Base-by-base conservation (phyloP, 2,888 invertebrate genomes). In the Tortrix viridana region DNA sequence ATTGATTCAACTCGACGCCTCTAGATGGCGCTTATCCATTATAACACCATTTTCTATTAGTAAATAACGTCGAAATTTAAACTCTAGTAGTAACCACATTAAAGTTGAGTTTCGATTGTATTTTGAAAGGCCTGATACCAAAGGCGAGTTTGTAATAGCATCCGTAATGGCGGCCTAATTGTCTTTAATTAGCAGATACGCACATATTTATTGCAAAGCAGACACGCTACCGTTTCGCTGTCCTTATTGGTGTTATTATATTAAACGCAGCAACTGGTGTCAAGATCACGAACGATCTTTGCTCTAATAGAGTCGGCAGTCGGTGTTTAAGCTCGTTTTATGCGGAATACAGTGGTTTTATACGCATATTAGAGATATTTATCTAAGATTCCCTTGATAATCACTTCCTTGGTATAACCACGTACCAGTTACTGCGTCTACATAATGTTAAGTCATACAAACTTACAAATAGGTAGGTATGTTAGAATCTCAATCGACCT, bases 151-250 rank as follows among this genome's bases (percentile, higher is more conserved):
- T 63, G 71, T 71, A 72, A 67, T 71, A 71, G 73, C 71, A 65
- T 60, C 66, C 44, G 70, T 81, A 80, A 79, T 79, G 70, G 72
- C 66, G 60, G 65, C 69, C 50, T 67, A 67, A 67, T 65, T 62
- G 63, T 50, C 53, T 63, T 65, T 80, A 81, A 82, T 84, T 81
- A 79, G 74, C 71, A 72, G 75, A 75, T 77, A 76, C 72, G 66
- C 67, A 66, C 71, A 71, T 78, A 76, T 76, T 76, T 74, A 74
- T 72, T 68, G 70, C 64, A 54, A 65, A 64, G 59, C 53, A 65
- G 70, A 69, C 70, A 59, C 69, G 73, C 75, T 74, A 76, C 76
- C 67, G 74, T 75, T 73, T 72, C 53, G 69, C 54, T 46, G 68
- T 64, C 56, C 58, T 63, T 65, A 55, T 58, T 64, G 65, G 67